Evolutionary conservation across 1,140 invertebrate genomes (phyloP).

Genomic region (Drosophila biarmipes): DNA sequence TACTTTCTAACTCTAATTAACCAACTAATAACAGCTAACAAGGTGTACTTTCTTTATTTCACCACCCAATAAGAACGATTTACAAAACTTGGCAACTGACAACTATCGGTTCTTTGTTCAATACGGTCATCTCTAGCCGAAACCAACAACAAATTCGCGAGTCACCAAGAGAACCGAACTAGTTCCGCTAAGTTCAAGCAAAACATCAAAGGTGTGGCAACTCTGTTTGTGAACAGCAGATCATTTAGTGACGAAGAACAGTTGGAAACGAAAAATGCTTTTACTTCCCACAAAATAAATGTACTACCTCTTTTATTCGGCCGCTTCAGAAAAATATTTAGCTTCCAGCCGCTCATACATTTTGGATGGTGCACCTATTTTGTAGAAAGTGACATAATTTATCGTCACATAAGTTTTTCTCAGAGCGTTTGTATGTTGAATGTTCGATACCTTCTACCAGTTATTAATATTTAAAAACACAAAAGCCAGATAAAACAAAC

Average conservation of each 20-base stretch:
- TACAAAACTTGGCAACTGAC: not conserved
- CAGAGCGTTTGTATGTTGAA: too few species aligned
- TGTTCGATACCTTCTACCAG: too few species aligned
- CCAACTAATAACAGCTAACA: not conserved
- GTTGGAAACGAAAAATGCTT: too few species aligned
- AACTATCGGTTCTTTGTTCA: not conserved
- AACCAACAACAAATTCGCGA: constrained; percentile 34
- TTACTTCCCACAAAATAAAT: too few species aligned
- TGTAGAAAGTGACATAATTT: too few species aligned
- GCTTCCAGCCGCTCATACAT: too few species aligned
- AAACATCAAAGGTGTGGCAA: not conserved
- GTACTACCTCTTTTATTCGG: too few species aligned
- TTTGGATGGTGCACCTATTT: too few species aligned
- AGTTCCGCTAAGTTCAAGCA: not conserved
- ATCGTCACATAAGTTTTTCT: too few species aligned
- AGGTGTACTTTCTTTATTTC: not conserved
- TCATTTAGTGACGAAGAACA: too few species aligned
- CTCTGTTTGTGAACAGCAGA: not conserved
- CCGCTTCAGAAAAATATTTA: too few species aligned
- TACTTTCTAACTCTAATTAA: not conserved
- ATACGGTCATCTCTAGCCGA: not conserved
- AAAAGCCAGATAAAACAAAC: not conserved
- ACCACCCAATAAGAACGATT: not conserved
- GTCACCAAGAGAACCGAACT: constrained; percentile 7
- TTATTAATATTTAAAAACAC: not conserved